These are phyloP conservation scores for Trachelus troglodyta DNA, from an alignment of 2,888 invertebrate species.

Conservation along the genomic window DNA sequence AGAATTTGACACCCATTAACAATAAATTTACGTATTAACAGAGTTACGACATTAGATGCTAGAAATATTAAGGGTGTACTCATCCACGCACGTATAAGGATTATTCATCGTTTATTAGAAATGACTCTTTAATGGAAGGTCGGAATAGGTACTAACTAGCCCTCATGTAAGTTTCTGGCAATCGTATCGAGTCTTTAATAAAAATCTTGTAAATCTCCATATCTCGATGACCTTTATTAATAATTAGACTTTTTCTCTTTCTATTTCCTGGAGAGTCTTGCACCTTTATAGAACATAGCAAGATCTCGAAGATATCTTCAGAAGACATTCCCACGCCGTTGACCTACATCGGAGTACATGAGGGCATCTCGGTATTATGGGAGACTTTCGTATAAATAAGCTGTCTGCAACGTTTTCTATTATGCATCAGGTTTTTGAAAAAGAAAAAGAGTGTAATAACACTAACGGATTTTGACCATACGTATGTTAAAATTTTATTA, in stretches of 20 bases:
- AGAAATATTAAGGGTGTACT: neutral
- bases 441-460: neutral
- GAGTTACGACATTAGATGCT: too few species aligned
- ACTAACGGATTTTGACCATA: neutral
- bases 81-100: neutral
- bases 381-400: conserved; percentile 34
- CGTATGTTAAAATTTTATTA: neutral
- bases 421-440: conserved; percentile 13
- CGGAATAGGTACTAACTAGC: neutral
- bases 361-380: neutral
- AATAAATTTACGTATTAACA: too few species aligned
- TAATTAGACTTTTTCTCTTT: neutral
- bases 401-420: conserved; percentile 26
- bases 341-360: conserved; percentile 34
- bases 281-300: neutral
- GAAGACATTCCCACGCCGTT: conserved; percentile 36
- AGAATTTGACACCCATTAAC: too few species aligned
- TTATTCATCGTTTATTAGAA: neutral
- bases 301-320: conserved; percentile 31
- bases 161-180: neutral
- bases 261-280: neutral
- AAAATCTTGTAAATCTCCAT: neutral
- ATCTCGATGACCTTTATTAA: neutral
- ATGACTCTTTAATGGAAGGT: neutral
- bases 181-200: neutral